Evolutionary conservation across 1,140 invertebrate genomes (phyloP).

Genomic region (Drosophila lacertosa): DNA sequence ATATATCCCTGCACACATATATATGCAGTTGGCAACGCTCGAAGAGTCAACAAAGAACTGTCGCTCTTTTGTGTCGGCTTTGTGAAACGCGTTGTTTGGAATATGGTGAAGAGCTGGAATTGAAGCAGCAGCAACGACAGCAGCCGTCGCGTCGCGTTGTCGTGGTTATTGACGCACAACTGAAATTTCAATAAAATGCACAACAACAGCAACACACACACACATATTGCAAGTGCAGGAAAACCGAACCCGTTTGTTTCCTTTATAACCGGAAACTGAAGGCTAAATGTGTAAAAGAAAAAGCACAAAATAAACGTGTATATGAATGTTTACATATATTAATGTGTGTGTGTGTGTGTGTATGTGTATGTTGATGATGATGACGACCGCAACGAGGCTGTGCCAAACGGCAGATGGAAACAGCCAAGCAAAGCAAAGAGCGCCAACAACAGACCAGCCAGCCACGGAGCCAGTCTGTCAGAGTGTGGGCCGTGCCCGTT

Average conservation of each 20-base stretch:
- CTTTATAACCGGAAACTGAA: constrained; percentile 82
- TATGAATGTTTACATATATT: constrained; percentile 17
- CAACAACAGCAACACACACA: constrained; percentile 22
- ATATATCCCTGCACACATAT: background rate
- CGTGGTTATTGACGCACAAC: constrained; percentile 71
- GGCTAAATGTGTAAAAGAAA: constrained; percentile 76
- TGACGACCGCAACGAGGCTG: constrained; percentile 39
- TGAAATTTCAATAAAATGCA: constrained; percentile 73
- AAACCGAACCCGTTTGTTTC: constrained; percentile 71
- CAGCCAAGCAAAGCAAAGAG: constrained; percentile 29
- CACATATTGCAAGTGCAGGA: constrained; percentile 52
- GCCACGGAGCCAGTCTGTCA: constrained; percentile 17
- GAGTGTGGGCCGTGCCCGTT: constrained; percentile 43
- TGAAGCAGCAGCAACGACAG: background rate
- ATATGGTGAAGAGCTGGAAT: constrained; percentile 8
- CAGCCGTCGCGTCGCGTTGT: constrained; percentile 6
- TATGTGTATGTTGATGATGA: constrained; percentile 20
- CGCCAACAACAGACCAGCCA: constrained; percentile 19
- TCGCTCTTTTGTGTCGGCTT: constrained; percentile 39
- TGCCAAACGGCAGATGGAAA: constrained; percentile 46
- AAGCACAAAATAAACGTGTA: constrained; percentile 55
- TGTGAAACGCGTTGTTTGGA: constrained; percentile 16
- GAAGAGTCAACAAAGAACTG: constrained; percentile 42
- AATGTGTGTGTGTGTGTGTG: constrained; percentile 15
- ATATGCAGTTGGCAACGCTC: constrained; percentile 24